Conservation (phyloP, 1,140 invertebrate species). For the Cydia pomonella region DNA sequence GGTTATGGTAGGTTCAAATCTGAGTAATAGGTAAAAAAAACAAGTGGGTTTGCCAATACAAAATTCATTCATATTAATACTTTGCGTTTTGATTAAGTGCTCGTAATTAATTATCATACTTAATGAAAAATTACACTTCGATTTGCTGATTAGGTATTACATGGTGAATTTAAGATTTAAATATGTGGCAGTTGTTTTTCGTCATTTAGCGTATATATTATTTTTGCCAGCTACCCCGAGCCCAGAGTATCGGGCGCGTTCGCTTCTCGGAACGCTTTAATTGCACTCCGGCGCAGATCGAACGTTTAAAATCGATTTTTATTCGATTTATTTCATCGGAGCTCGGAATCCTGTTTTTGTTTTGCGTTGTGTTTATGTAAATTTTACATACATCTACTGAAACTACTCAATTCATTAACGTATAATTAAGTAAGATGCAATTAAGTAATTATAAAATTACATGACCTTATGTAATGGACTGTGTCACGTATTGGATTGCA, state of each 20-base stretch:
- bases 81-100: too few species aligned
- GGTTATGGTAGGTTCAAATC: too few species aligned
- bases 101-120: too few species aligned
- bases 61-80: too few species aligned
- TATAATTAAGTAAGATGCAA: slow-evolving; percentile 13
- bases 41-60: too few species aligned
- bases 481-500: slow-evolving; percentile 9
- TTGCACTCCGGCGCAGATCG: slow-evolving; percentile 74
- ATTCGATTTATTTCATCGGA: slow-evolving; percentile 74
- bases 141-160: background rate
- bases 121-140: too few species aligned
- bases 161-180: background rate
- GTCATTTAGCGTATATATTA: slow-evolving; percentile 18
- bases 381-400: slow-evolving; percentile 76
- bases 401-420: slow-evolving; percentile 78
- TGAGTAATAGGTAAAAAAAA: too few species aligned
- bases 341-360: slow-evolving; percentile 69
- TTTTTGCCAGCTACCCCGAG: slow-evolving; percentile 7
- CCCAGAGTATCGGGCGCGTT: slow-evolving; percentile 36
- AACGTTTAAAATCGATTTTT: slow-evolving; percentile 80
- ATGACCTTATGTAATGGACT: background rate
- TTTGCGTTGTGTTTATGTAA: slow-evolving; percentile 77
- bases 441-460: background rate
- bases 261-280: slow-evolving; percentile 76
- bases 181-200: slow-evolving; percentile 16